Evolutionary conservation across 2,113 vertebrate species (phyloP), one percentile per base, ranked within the genome.

Genomic region (Mormyrus iriodes): DNA sequence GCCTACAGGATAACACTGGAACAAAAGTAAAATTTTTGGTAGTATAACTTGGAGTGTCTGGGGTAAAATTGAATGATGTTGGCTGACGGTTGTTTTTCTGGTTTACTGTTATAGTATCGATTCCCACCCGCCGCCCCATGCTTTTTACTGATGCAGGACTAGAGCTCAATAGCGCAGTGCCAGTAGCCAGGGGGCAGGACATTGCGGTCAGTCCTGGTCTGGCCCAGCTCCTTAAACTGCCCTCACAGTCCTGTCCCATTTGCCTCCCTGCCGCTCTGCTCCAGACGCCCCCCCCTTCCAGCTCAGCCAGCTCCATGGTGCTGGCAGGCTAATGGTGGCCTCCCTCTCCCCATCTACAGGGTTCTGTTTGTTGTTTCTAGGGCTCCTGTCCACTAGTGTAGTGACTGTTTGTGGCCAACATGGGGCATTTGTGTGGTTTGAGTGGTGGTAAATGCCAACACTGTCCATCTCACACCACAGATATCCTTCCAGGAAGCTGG

Each of bases 81-180:
- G 13, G 42, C 83, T 79, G 7, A 24, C 79, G 48, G 85, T 46
- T 31, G 27, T 76, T 90, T 82, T 88, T 88, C 65, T 88, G 76
- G 48, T 87, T 39, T 89, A 83, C 85, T 87, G 49, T 87, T 61
- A 89, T 87, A 27, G 51, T 58, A 65, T 89, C 55, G 51, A 87
- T 89, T 53, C 7, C n/a, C 86, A 9, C 7, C 55, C 49, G 19
- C 51, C 42, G 44, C 46, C n/a, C 79, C 55, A 3, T 65, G 44
- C 27, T 83, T 15, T 31, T 49, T 19, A 27, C 13, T 89, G 89
- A 89, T 89, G 61, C 76, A 53, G n/a, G 39, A 27, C 21, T 3
- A 51, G 39, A 44, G 12, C 31, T 27, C 55, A 44, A 10, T 58
- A 21, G 55, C 55, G n/a, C 53, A 42, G 27, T 51, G 10, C 24